Percentiles rank a stretch among this genome's conserved stretches.
Evolutionary conservation across 1,140 invertebrate genomes (phyloP).

Genomic region (Gonioctena quinquepunctata): DNA sequence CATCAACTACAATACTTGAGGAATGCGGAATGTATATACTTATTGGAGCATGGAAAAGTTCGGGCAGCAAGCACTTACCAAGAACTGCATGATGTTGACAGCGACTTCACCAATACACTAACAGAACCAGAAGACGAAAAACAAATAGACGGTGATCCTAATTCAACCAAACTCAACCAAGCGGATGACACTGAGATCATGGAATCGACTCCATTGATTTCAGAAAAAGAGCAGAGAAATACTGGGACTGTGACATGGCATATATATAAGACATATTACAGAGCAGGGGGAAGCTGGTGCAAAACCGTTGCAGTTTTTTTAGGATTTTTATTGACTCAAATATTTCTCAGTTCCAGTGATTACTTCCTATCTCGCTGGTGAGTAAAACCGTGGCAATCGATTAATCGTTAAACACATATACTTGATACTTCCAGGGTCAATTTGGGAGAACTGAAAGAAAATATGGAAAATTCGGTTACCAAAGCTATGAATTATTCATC

Average conservation of each 20-base stretch:
- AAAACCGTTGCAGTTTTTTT: constrained; percentile 18
- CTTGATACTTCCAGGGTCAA: too few species aligned
- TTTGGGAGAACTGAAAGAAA: background rate
- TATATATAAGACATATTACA: constrained; percentile 68
- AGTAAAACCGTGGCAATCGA: too few species aligned
- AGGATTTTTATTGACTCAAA: constrained; percentile 20
- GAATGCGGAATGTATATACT: constrained; percentile 71
- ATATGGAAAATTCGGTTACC: too few species aligned
- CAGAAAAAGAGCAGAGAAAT: constrained; percentile 41
- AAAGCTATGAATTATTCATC: too few species aligned
- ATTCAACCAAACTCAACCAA: background rate
- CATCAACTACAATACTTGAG: constrained; percentile 87
- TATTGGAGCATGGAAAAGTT: constrained; percentile 64
- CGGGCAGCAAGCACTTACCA: constrained; percentile 65
- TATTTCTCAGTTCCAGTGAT: constrained; percentile 17
- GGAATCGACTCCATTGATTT: background rate
- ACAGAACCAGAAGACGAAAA: constrained; percentile 56
- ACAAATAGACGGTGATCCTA: constrained; percentile 32
- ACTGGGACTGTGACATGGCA: constrained; percentile 62
- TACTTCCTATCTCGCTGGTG: constrained; percentile 65
- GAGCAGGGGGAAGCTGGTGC: constrained; percentile 61
- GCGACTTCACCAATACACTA: constrained; percentile 68
- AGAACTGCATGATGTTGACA: constrained; percentile 63
- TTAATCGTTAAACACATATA: too few species aligned
- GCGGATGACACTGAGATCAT: background rate